Percentiles rank a stretch among this genome's conserved stretches.
phyloP scores from a whole-genome alignment of 2,797 vertebrate species.

The Parotocinclus haroldoi region DNA sequence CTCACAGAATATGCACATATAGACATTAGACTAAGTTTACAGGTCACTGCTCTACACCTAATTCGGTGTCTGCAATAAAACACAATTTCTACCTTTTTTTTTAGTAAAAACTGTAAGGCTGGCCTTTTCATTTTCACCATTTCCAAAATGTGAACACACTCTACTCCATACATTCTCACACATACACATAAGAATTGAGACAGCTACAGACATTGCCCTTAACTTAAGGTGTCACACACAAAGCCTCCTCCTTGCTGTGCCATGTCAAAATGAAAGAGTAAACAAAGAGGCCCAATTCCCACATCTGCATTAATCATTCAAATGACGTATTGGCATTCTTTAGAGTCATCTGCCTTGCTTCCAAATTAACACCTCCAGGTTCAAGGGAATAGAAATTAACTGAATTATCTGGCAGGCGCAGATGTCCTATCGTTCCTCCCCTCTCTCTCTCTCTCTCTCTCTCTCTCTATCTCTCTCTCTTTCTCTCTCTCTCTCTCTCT shows the following conservation, averaged over 20 bases:
- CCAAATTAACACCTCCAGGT: constrained; percentile 95
- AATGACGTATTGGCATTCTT: constrained; percentile 93
- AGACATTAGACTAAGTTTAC: too few relatives aligned
- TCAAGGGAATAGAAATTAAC: constrained; percentile 94
- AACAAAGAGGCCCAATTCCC: constrained; percentile 87
- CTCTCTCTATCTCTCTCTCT: too few relatives aligned
- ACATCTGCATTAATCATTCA: constrained; percentile 93
- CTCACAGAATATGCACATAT: neutral
- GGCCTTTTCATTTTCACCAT: too few relatives aligned
- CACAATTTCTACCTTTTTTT: too few relatives aligned
- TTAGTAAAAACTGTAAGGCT: too few relatives aligned
- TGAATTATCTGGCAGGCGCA: constrained; percentile 92
- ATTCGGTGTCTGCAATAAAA: too few relatives aligned
- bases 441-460: constrained; percentile 43
- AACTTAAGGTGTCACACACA: constrained; percentile 71
- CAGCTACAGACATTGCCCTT: constrained; percentile 69
- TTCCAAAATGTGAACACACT: too few relatives aligned
- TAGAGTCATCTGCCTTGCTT: constrained; percentile 86
- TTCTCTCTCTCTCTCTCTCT: constrained; percentile 25
- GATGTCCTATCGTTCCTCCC: constrained; percentile 83
- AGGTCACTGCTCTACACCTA: too few relatives aligned
- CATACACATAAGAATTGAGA: constrained; percentile 40
- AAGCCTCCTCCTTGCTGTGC: constrained; percentile 69
- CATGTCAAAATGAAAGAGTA: constrained; percentile 88
- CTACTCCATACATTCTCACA: constrained; percentile 7